Conservation (phyloP, 2,888 invertebrate species). For the Tiliacea aurago region DNA sequence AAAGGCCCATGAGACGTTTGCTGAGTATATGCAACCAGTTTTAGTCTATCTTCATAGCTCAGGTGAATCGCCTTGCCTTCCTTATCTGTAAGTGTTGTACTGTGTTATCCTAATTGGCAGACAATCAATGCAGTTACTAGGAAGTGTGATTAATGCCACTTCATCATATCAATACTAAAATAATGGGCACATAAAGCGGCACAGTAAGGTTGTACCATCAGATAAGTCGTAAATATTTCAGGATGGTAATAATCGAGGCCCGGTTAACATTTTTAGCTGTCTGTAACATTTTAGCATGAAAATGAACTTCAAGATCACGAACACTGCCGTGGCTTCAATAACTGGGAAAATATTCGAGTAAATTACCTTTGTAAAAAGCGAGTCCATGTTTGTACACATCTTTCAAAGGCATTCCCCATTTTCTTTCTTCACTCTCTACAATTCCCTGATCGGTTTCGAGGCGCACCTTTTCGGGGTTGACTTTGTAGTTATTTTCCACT, state of each 20-base stretch:
- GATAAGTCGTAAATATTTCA: slow-evolving; percentile 39
- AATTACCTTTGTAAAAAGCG: slow-evolving; percentile 97
- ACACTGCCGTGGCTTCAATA: neutral
- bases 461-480: slow-evolving; percentile 83
- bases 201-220: slow-evolving; percentile 7
- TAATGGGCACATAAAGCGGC: slow-evolving; percentile 34
- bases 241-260: neutral
- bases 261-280: slow-evolving; percentile 12
- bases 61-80: slow-evolving; percentile 99
- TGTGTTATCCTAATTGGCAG: slow-evolving; percentile 8
- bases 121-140: slow-evolving; percentile 28
- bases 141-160: slow-evolving; percentile 24
- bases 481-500: slow-evolving; percentile 77
- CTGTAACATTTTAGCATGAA: slow-evolving; percentile 6
- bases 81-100: slow-evolving; percentile 93
- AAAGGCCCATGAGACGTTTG: slow-evolving; percentile 97
- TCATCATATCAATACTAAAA: slow-evolving; percentile 32
- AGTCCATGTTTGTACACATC: slow-evolving; percentile 97
- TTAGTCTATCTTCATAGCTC: slow-evolving; percentile 97
- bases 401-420: slow-evolving; percentile 93
- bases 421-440: slow-evolving; percentile 86
- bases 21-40: slow-evolving; percentile 97
- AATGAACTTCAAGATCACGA: neutral
- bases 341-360: slow-evolving; percentile 34
- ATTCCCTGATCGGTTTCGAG: slow-evolving; percentile 89